Evolutionary conservation across 2,113 vertebrate species (phyloP).

Genomic region (Phylloscopus trochiloides): DNA sequence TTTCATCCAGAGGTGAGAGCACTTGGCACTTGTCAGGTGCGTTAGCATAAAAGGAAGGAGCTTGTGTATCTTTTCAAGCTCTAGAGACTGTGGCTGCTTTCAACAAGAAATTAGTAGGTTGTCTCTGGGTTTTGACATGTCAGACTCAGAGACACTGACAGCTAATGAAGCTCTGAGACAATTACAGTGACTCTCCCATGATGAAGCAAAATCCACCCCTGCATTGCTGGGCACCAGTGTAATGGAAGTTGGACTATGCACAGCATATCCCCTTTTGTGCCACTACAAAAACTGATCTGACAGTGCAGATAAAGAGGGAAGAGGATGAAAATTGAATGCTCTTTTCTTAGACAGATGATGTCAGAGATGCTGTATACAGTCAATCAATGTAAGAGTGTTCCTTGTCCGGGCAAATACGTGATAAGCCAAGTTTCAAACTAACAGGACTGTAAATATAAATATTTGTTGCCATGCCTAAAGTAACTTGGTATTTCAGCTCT

Average conservation of each 20-base stretch:
- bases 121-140: slow-evolving; percentile 39
- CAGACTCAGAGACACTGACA: slow-evolving; percentile 21
- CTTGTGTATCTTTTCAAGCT: slow-evolving; percentile 10
- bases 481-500: background rate
- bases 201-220: slow-evolving; percentile 26
- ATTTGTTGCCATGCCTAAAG: background rate
- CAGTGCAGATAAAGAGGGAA: background rate
- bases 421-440: background rate
- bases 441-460: background rate
- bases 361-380: background rate
- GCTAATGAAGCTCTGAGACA: slow-evolving; percentile 34
- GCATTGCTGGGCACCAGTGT: background rate
- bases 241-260: background rate
- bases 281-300: background rate
- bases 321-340: background rate
- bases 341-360: background rate
- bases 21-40: background rate
- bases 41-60: background rate
- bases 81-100: slow-evolving; percentile 32
- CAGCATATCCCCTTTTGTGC: background rate
- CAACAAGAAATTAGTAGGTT: slow-evolving; percentile 47
- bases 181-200: slow-evolving; percentile 18
- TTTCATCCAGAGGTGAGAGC: background rate
- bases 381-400: background rate
- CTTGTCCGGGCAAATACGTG: background rate